These are phyloP conservation scores for Dastarcus helophoroides DNA, from an alignment of 2,888 invertebrate species.

Conservation along the genomic window DNA sequence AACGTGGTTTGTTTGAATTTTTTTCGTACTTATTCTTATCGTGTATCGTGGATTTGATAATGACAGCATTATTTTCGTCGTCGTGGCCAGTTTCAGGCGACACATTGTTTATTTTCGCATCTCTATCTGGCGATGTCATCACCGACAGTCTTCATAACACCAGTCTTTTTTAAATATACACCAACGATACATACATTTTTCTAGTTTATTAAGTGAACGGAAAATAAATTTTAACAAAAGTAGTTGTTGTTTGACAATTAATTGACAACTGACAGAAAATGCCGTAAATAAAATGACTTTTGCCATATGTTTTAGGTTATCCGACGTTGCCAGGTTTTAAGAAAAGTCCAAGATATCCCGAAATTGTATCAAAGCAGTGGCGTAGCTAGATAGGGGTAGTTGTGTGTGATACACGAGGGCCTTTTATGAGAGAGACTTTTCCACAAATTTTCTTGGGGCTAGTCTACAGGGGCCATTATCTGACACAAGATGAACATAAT, in stretches of 20 bases:
- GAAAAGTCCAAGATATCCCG: too few relatives aligned
- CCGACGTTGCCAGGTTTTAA: too few relatives aligned
- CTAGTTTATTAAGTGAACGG: not conserved
- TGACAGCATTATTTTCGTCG: conserved; percentile 8
- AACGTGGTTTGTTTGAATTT: conserved; percentile 2
- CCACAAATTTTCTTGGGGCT: too few relatives aligned
- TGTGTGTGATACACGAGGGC: too few relatives aligned
- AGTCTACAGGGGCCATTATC: too few relatives aligned
- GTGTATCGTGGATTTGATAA: conserved; percentile 1
- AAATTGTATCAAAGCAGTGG: too few relatives aligned
- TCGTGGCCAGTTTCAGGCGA: conserved; percentile 7
- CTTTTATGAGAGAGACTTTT: too few relatives aligned
- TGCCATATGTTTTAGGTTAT: too few relatives aligned
- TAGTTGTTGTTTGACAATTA: too few relatives aligned
- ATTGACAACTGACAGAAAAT: conserved; percentile 1
- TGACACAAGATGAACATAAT: too few relatives aligned
- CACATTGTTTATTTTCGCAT: conserved; percentile 6
- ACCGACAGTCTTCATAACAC: conserved; percentile 12
- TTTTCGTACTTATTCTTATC: conserved; percentile 3
- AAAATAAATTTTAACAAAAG: not conserved
- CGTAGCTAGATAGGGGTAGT: too few relatives aligned
- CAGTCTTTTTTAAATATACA: not conserved
- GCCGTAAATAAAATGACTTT: not conserved
- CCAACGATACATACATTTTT: too few relatives aligned
- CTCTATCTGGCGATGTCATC: conserved; percentile 10